A percentile compares a stretch with the other conserved stretches of the same genome.
These are phyloP conservation scores for Drosophila putrida DNA, from an alignment of 2,888 invertebrate species.

Conservation along the genomic window DNA sequence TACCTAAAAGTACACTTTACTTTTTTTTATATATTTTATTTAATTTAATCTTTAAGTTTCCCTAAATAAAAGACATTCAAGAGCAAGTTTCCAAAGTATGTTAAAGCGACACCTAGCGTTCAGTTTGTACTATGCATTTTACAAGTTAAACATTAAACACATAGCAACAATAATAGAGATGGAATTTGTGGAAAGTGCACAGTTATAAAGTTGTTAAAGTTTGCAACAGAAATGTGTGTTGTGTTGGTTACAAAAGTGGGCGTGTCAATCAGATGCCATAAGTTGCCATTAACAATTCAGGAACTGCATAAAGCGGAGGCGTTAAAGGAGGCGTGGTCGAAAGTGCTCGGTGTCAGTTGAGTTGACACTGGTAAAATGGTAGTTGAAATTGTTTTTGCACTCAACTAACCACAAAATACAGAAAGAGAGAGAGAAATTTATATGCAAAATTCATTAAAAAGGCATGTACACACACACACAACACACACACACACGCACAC, in stretches of 20 bases:
- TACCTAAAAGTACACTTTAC: too few species aligned
- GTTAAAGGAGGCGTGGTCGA: not conserved
- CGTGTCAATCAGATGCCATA: constrained; percentile 10
- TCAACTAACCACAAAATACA: not conserved
- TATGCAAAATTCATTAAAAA: constrained; percentile 43
- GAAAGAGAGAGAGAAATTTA: not conserved
- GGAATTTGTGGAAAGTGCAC: too few species aligned
- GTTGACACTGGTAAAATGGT: constrained; percentile 12
- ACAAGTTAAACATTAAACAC: too few species aligned
- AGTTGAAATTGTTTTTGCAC: constrained; percentile 22
- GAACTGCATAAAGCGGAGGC: not conserved
- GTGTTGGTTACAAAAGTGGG: not conserved
- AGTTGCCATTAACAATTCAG: constrained; percentile 15
- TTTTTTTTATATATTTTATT: too few species aligned
- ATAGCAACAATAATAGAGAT: too few species aligned
- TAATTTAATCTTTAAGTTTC: too few species aligned
- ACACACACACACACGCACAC: not conserved
- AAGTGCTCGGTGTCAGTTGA: constrained; percentile 1
- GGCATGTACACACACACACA: constrained; percentile 3
- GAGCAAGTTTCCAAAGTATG: too few species aligned
- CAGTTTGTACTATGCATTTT: too few species aligned
- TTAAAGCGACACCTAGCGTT: too few species aligned
- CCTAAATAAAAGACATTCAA: too few species aligned
- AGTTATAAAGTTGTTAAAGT: too few species aligned
- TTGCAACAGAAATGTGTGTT: not conserved